These are phyloP conservation scores for Dendrolimus houi DNA, from an alignment of 2,888 invertebrate genomes.

Conservation along the genomic window DNA sequence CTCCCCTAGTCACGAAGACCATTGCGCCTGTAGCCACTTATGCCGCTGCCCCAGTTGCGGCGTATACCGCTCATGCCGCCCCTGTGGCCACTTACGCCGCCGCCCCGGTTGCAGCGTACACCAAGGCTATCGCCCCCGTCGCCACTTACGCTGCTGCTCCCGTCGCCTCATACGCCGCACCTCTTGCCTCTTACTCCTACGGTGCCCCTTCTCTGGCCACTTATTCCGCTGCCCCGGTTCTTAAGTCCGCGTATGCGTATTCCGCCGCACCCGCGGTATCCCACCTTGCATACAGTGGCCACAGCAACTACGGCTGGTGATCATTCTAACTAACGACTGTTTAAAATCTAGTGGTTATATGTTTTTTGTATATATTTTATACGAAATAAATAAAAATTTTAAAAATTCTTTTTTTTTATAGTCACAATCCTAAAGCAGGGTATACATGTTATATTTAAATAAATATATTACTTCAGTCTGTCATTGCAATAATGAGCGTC, in stretches of 20 bases:
- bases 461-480: neutral
- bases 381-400: constrained; percentile 50
- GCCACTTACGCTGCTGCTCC: constrained; percentile 30
- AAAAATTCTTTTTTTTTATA: constrained; percentile 4
- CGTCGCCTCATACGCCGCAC: constrained; percentile 14
- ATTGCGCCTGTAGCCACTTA: constrained; percentile 36
- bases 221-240: constrained; percentile 38
- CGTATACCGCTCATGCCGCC: constrained; percentile 41
- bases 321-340: constrained; percentile 34
- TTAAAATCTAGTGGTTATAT: constrained; percentile 48
- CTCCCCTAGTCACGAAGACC: constrained; percentile 41
- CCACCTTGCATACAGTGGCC: constrained; percentile 79
- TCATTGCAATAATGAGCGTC: neutral
- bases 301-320: constrained; percentile 80
- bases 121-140: constrained; percentile 20
- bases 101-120: constrained; percentile 16
- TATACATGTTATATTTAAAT: neutral
- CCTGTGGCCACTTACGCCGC: constrained; percentile 40
- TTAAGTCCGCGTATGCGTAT: constrained; percentile 63
- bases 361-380: constrained; percentile 54
- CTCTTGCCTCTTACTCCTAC: constrained; percentile 23
- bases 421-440: neutral
- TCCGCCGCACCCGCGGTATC: constrained; percentile 77
- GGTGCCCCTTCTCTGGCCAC: constrained; percentile 24
- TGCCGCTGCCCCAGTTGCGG: constrained; percentile 20